Base-by-base conservation (phyloP, 2,888 invertebrate genomes). In the Hypena proboscidalis region DNA sequence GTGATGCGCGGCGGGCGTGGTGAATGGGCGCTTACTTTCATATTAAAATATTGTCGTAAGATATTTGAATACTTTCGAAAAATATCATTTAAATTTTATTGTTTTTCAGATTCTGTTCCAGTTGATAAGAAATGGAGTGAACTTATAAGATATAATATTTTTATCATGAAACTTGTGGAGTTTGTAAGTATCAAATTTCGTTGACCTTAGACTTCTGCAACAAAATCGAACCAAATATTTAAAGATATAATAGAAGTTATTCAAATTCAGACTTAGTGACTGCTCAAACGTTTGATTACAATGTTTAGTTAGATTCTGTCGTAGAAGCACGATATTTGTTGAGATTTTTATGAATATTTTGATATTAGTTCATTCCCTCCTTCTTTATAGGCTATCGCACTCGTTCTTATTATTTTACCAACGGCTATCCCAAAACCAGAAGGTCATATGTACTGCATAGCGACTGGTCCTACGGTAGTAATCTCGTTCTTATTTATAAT, bases 361-460 rank as follows among this genome's bases (percentile, higher is more conserved):
- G 32, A 34, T 48, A 55, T 50, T 60, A 56, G 37, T 23, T 36
- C 31, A 32, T 20, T 20, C 43, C 58, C 63, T 62, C 50, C 62
- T 78, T 77, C 49, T 58, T 84, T 85, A 47, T 85, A 90, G 89
- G 86, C 41, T 19, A 72, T 89, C 58, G 66, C 89, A 46, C 56
- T 86, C 33, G 39, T 77, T 48, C 80, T 88, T 44, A 79, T 74
- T 21, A 5, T 84, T 56, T 73, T 89, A 63, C 89, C 86, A 23
- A 15, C 65, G 63, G 26, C 65, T 48, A 70, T 88, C 38, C 69
- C 83, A 59, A 81, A 66, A 55, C 89, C 86, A 46, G 59, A 76
- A 40, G 90, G 90, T 56, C 90, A 90, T 53, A 90, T 90, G 90
- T 90, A 88, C 74, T 90, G 89, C 77, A 84, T 90, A 74, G 73